Evolutionary conservation across 2,113 vertebrate species (phyloP).

Genomic region (Oryzias celebensis): DNA sequence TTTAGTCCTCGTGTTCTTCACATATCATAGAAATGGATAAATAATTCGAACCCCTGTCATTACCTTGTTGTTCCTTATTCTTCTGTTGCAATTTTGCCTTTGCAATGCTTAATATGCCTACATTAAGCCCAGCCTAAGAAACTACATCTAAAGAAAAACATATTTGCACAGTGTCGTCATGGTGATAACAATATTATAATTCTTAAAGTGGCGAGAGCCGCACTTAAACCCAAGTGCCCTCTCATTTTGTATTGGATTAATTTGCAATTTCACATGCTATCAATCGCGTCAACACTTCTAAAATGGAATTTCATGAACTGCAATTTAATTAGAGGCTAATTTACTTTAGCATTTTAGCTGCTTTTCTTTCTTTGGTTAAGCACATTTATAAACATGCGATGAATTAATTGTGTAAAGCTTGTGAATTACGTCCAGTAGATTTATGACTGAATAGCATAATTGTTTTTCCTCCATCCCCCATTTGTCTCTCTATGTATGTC

Average conservation of each 20-base stretch:
- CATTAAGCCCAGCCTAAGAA: background rate
- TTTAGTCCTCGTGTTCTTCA: too few species aligned
- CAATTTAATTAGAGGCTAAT: constrained; percentile 77
- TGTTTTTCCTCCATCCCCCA: constrained; percentile 51
- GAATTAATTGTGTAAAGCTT: constrained; percentile 72
- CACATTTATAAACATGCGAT: constrained; percentile 74
- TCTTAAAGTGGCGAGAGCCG: constrained; percentile 45
- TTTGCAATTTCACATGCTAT: constrained; percentile 78
- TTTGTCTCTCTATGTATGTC: constrained; percentile 41
- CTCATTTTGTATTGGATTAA: constrained; percentile 64
- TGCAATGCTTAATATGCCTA: constrained; percentile 8
- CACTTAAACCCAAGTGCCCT: constrained; percentile 49
- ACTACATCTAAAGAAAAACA: constrained; percentile 30
- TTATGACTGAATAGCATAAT: constrained; percentile 68
- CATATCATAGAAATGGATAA: constrained; percentile 9
- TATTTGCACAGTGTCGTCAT: constrained; percentile 59
- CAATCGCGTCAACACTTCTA: constrained; percentile 75
- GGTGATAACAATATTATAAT: constrained; percentile 58
- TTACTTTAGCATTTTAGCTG: constrained; percentile 54
- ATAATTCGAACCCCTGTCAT: constrained; percentile 16
- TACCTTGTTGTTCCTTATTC: background rate
- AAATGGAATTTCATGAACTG: constrained; percentile 70
- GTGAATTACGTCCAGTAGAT: constrained; percentile 67
- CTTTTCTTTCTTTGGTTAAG: constrained; percentile 52
- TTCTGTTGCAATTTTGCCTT: background rate